These are phyloP conservation scores for Redunca redunca DNA, from an alignment of 2,113 vertebrate genomes.

Conservation along the genomic window DNA sequence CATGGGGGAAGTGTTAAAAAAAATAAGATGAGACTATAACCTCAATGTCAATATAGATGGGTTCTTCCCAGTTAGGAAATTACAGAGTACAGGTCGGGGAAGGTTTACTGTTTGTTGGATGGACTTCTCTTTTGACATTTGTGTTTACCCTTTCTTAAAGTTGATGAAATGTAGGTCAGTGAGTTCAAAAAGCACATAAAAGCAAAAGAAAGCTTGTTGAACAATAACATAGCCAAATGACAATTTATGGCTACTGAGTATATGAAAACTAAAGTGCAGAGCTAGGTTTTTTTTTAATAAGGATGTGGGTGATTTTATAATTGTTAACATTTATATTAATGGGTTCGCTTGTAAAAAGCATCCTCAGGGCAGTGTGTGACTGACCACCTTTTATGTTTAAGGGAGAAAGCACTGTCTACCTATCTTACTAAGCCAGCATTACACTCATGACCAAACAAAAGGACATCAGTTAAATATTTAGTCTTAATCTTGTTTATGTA, in stretches of 20 bases:
- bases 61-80: not conserved
- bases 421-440: not conserved
- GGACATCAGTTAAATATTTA: not conserved
- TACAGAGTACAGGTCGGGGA: not conserved
- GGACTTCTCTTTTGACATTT: conserved; percentile 10
- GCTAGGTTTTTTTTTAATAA: not conserved
- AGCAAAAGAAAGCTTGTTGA: not conserved
- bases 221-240: not conserved
- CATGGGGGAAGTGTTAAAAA: not conserved
- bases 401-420: not conserved
- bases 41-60: not conserved
- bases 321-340: conserved; percentile 5
- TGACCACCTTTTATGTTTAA: not conserved
- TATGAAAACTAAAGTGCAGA: not conserved
- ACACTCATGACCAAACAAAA: not conserved
- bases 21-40: not conserved
- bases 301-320: not conserved
- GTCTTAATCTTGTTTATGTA: not conserved
- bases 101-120: not conserved
- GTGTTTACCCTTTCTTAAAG: not conserved
- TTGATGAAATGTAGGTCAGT: conserved; percentile 12
- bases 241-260: not conserved
- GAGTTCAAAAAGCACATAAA: conserved; percentile 19
- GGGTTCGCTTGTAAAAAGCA: not conserved
- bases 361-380: not conserved